A percentile compares a stretch with the other conserved stretches of the same genome.
Conservation (phyloP, 2,113 vertebrate species). For the Silurus meridionalis region DNA sequence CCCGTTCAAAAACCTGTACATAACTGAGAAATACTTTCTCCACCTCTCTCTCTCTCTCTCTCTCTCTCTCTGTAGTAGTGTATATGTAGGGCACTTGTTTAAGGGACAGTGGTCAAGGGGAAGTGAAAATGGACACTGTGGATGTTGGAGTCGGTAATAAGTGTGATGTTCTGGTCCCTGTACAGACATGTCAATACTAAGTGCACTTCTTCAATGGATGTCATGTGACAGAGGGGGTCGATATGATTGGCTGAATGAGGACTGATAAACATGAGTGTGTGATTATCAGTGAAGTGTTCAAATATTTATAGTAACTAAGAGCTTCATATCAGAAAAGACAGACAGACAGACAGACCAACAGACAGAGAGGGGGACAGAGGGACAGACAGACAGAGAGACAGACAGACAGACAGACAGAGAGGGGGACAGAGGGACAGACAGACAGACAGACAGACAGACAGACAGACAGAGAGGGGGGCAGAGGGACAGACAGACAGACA, state of each 20-base stretch:
- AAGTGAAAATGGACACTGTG: not conserved
- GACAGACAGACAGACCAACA: not conserved
- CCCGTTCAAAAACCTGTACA: not conserved
- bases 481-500: not conserved
- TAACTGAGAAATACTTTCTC: not conserved
- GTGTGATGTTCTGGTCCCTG: not conserved
- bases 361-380: not conserved
- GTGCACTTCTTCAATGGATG: not conserved
- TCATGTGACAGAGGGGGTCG: not conserved
- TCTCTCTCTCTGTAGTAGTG: not conserved
- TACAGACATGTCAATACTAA: too few species aligned
- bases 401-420: not conserved
- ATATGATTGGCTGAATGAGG: not conserved
- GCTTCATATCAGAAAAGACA: not conserved
- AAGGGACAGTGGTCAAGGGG: not conserved
- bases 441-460: not conserved
- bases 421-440: not conserved
- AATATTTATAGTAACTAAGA: slow-evolving; percentile 28
- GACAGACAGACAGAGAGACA: not conserved
- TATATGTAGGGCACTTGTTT: not conserved
- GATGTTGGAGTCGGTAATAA: not conserved
- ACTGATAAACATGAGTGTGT: not conserved
- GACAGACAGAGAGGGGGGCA: not conserved
- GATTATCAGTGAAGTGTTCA: slow-evolving; percentile 12
- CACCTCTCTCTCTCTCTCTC: not conserved